phyloP scores from a whole-genome alignment of 2,113 vertebrate species.

The Notothenia rossii region DNA sequence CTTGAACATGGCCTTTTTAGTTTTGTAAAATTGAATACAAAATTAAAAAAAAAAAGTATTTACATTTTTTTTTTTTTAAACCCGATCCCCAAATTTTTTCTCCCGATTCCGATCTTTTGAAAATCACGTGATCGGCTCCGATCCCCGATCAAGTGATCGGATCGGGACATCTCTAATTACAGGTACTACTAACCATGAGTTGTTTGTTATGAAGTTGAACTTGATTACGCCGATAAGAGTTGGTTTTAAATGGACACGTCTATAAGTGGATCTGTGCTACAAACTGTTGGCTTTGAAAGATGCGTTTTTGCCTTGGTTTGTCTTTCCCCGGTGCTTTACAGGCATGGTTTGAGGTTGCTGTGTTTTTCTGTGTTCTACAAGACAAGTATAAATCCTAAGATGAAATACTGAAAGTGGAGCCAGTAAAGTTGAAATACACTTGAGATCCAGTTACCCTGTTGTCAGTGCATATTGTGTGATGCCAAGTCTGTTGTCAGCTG shows the following conservation, averaged over 20 bases:
- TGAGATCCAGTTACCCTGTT: no score
- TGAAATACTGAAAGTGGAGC: not conserved
- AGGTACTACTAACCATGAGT: constrained; percentile 29
- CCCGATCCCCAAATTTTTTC: no score
- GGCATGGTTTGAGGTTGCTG: constrained; percentile 72
- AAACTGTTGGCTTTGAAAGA: not conserved
- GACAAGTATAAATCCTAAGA: not conserved
- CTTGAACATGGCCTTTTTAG: no score
- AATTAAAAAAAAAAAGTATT: no score
- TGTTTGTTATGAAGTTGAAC: constrained; percentile 1
- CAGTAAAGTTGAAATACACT: no score
- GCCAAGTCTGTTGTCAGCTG: not conserved
- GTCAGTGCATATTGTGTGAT: not conserved
- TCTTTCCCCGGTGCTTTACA: constrained; percentile 1
- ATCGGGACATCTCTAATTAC: not conserved
- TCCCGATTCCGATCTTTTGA: no score
- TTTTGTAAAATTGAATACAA: no score
- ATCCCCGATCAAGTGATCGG: no score
- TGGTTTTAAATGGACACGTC: not conserved
- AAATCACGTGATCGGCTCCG: no score
- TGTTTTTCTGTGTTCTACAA: constrained; percentile 13
- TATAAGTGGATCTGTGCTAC: not conserved
- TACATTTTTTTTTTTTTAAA: no score
- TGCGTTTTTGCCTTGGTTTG: constrained; percentile 15
- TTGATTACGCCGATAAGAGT: not conserved